phyloP scores from a whole-genome alignment of 92 coral and sea anemone species.

The Paragorgia papillata region DNA sequence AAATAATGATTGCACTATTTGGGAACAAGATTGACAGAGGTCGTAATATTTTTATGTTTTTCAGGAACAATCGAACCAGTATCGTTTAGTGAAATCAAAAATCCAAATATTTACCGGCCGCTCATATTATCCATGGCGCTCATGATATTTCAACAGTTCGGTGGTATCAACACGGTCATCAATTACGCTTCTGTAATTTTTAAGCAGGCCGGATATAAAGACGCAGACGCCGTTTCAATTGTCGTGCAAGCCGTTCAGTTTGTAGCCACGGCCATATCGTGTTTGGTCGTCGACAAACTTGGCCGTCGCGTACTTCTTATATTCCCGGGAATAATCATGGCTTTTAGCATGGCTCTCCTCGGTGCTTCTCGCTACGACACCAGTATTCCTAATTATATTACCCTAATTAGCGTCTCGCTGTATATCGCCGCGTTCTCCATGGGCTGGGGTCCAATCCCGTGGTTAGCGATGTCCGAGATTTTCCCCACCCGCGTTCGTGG shows the following conservation, averaged over 20 bases:
- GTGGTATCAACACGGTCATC: slow-evolving; percentile 76
- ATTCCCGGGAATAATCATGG: slow-evolving; percentile 63
- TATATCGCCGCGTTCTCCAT: slow-evolving; percentile 63
- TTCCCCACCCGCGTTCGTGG: slow-evolving; percentile 83
- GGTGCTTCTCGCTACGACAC: slow-evolving; percentile 64
- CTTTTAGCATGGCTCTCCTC: slow-evolving; percentile 61
- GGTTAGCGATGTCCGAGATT: slow-evolving; percentile 87
- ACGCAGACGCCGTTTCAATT: slow-evolving; percentile 69
- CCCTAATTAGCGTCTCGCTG: slow-evolving; percentile 58
- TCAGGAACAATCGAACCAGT: slow-evolving; percentile 5
- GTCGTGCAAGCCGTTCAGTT: slow-evolving; percentile 71
- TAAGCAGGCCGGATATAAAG: slow-evolving; percentile 64
- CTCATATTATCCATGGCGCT: slow-evolving; percentile 62
- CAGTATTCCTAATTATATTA: slow-evolving; percentile 54
- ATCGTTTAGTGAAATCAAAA: slow-evolving; percentile 52
- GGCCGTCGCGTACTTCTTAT: slow-evolving; percentile 73
- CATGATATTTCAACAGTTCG: slow-evolving; percentile 85
- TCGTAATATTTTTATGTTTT: not conserved
- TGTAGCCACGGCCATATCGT: slow-evolving; percentile 61
- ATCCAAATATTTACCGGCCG: slow-evolving; percentile 69
- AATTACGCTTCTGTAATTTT: slow-evolving; percentile 75
- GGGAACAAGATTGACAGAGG: too few species aligned
- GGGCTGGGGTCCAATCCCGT: slow-evolving; percentile 91
- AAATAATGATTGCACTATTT: too few species aligned
- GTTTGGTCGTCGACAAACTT: slow-evolving; percentile 74